These are phyloP conservation scores for Morus bassanus DNA, from an alignment of 2,797 vertebrate species.

Conservation along the genomic window DNA sequence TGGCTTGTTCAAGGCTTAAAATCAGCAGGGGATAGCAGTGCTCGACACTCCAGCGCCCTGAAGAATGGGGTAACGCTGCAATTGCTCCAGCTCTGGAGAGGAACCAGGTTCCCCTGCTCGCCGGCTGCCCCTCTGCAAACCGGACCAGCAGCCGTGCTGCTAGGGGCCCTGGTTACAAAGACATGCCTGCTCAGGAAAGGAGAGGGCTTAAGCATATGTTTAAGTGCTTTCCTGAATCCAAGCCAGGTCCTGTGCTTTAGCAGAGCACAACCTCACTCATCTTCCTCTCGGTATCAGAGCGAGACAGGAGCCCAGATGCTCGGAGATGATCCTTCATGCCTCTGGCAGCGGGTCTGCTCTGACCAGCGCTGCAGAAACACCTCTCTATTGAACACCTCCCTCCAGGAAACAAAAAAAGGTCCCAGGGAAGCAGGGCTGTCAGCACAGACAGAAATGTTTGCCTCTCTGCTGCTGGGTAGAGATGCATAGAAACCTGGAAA, in stretches of 20 bases:
- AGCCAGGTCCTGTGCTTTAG: background rate
- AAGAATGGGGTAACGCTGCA: background rate
- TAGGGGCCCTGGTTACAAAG: background rate
- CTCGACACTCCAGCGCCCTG: background rate
- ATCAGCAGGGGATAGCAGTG: fast-evolving
- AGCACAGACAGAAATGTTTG: background rate
- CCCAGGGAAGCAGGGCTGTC: background rate
- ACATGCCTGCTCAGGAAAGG: background rate
- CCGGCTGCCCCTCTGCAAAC: background rate
- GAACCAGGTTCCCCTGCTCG: background rate
- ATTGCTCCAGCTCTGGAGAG: background rate
- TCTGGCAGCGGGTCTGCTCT: background rate
- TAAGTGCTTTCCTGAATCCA: background rate
- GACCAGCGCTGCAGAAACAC: background rate
- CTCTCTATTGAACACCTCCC: background rate
- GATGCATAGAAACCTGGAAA: background rate
- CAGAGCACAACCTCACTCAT: background rate
- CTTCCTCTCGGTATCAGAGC: background rate
- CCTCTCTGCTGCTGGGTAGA: background rate
- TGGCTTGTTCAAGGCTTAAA: background rate
- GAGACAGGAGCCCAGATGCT: background rate
- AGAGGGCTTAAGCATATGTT: background rate
- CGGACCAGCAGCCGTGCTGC: fast-evolving
- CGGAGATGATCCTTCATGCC: background rate
- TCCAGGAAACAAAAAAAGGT: background rate